phyloP scores from a whole-genome alignment of 2,888 invertebrate genomes.

The Euclidia mi region DNA sequence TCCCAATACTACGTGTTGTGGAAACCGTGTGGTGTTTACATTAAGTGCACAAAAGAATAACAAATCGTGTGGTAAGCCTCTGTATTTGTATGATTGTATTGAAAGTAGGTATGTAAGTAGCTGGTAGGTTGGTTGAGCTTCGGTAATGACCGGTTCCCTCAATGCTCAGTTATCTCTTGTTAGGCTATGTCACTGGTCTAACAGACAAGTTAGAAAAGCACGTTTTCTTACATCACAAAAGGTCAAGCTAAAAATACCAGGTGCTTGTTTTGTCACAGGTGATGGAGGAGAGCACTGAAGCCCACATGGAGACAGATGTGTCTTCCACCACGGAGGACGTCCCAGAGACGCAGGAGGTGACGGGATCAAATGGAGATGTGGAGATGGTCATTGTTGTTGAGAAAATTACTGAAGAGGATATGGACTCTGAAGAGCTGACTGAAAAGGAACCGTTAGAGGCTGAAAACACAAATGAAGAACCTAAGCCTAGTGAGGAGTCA shows the following conservation, averaged over 20 bases:
- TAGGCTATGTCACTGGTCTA: constrained; percentile 46
- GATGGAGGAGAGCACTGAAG: constrained; percentile 82
- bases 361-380: constrained; percentile 72
- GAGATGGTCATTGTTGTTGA: constrained; percentile 80
- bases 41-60: constrained; percentile 43
- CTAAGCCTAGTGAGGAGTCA: constrained; percentile 11
- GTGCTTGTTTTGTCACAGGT: constrained; percentile 71
- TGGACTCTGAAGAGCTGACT: constrained; percentile 45
- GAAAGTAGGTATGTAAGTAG: constrained; percentile 78
- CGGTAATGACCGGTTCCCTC: constrained; percentile 80
- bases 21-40: constrained; percentile 34
- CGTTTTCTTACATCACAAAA: constrained; percentile 64
- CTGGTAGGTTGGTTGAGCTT: constrained; percentile 74
- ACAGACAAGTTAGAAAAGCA: constrained; percentile 46
- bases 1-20: constrained; percentile 28
- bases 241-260: constrained; percentile 72
- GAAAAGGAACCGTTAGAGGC: constrained; percentile 25
- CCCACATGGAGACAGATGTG: constrained; percentile 83
- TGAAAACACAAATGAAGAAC: constrained; percentile 15
- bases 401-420: constrained; percentile 69
- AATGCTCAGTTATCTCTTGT: constrained; percentile 69
- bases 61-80: constrained; percentile 78
- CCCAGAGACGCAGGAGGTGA: constrained; percentile 71
- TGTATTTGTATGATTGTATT: constrained; percentile 81
- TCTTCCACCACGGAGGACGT: constrained; percentile 80